Conservation (phyloP, 1,140 invertebrate genomes). For the Thaumetopoea pityocampa region DNA sequence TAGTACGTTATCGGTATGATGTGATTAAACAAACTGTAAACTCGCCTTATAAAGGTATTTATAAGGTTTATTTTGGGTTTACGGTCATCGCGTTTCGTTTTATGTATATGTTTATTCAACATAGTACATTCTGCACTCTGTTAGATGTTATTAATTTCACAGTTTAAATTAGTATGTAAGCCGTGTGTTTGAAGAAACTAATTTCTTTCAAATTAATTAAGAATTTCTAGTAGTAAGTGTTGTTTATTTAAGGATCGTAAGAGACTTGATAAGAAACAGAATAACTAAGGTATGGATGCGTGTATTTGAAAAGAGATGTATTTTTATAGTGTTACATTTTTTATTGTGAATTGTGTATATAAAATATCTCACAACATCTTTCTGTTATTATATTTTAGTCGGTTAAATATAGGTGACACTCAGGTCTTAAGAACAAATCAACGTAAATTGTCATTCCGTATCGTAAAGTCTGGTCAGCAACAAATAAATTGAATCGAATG, state of each 20-base stretch:
- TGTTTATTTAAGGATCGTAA: constrained; percentile 5
- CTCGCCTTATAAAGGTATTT: no score
- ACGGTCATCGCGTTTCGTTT: no score
- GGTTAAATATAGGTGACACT: constrained; percentile 6
- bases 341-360: constrained; percentile 28
- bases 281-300: constrained; percentile 6
- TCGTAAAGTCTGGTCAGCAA: no score
- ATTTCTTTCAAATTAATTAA: not conserved
- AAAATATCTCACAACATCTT: constrained; percentile 24
- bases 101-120: no score
- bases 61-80: no score
- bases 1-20: no score
- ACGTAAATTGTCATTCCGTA: no score
- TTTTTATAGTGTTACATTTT: constrained; percentile 31
- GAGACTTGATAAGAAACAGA: constrained; percentile 2
- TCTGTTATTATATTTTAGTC: constrained; percentile 15
- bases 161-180: not conserved
- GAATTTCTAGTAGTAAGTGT: constrained; percentile 9
- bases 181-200: not conserved
- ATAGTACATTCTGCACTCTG: no score
- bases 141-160: no score
- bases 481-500: no score
- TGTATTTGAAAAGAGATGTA: constrained; percentile 22
- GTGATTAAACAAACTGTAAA: no score
- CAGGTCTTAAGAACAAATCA: not conserved